Evolutionary conservation across 2,797 vertebrate genomes (phyloP), one percentile per base, ranked within the genome.

Genomic region (Phaenicophaeus curvirostris): DNA sequence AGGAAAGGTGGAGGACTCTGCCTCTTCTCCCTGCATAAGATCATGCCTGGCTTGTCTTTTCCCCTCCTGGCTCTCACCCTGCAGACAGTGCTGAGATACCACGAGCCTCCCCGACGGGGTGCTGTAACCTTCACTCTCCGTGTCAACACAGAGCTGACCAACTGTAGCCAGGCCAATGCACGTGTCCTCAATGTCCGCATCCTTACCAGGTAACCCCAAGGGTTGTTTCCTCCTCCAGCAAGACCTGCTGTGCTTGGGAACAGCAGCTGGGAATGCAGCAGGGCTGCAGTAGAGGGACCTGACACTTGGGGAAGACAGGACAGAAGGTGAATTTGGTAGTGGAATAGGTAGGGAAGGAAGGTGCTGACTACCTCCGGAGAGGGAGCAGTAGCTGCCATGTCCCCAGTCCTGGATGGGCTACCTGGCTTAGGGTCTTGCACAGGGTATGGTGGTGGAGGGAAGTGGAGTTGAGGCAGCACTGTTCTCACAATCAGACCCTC

Each of bases 61-160:
- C 28, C 28, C 11, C n/a, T 73, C 8, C 30, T 33, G 79, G 55
- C 18, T 5, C 46, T 73, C 2, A 0, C 19, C 74, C 67, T 55
- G 53, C 83, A 96, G 96, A 30, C 8, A 0, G 89, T 94, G 71
- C 89, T 97, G 89, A 91, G 93, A 61, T 94, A 96, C 85, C 77
- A 95, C 0, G 23, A 96, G 71, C 83, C 31, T 51, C 13, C 58
- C 25, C 37, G 33, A 0, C 4, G 6, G 25, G 30, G 53, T 54
- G 51, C 95, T 14, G 71, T 35, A 19, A 50, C 76, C 57, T 97
- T 97, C 85, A 87, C 59, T 2, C 74, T 96, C 63, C 93, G n/a
- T 4, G 67, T 97, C 93, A 91, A 41, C 83, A 93, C 95, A 2
- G 89, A 93, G 79, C 53, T 62, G 80, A 42, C 39, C 74, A 96